A percentile compares a stretch with the other conserved stretches of the same genome.
Evolutionary conservation across 1,140 invertebrate species (phyloP).

Genomic region (Achroia grisella): DNA sequence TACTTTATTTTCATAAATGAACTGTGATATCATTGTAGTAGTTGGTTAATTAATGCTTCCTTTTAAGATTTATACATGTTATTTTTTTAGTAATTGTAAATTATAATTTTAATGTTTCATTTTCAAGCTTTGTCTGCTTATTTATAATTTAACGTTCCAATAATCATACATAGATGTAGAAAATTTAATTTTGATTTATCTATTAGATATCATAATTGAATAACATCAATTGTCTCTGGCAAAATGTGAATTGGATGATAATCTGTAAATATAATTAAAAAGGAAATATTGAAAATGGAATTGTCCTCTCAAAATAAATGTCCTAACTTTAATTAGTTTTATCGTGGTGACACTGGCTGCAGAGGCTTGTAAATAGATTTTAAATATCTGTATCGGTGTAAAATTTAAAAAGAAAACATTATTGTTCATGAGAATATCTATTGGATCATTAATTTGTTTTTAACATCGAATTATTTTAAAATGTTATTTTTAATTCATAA

Average conservation of each 20-base stretch:
- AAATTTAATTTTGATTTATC: no score
- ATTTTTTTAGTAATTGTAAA: constrained; percentile 18
- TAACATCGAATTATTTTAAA: constrained; percentile 12
- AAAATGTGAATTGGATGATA: constrained; percentile 20
- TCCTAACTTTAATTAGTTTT: constrained; percentile 22
- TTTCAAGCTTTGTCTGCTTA: not conserved
- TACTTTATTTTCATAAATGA: constrained; percentile 69
- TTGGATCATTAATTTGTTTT: constrained; percentile 7
- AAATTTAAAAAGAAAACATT: not conserved
- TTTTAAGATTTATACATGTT: constrained; percentile 48
- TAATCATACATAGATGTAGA: no score
- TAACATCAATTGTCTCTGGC: constrained; percentile 23
- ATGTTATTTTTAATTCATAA: constrained; percentile 16
- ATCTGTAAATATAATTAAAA: constrained; percentile 47
- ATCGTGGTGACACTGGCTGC: constrained; percentile 18
- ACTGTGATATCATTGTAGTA: constrained; percentile 69
- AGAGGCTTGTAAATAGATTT: constrained; percentile 59
- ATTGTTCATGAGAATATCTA: constrained; percentile 21
- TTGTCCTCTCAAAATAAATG: constrained; percentile 37
- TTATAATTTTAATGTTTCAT: not conserved
- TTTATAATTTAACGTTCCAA: no score
- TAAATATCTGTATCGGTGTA: constrained; percentile 18
- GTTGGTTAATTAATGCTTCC: constrained; percentile 65
- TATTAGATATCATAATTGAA: no score
- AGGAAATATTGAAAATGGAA: constrained; percentile 48